Evolutionary conservation across 2,888 invertebrate genomes (phyloP), one percentile per base, ranked within the genome.

Genomic region (Drosophila atripex): DNA sequence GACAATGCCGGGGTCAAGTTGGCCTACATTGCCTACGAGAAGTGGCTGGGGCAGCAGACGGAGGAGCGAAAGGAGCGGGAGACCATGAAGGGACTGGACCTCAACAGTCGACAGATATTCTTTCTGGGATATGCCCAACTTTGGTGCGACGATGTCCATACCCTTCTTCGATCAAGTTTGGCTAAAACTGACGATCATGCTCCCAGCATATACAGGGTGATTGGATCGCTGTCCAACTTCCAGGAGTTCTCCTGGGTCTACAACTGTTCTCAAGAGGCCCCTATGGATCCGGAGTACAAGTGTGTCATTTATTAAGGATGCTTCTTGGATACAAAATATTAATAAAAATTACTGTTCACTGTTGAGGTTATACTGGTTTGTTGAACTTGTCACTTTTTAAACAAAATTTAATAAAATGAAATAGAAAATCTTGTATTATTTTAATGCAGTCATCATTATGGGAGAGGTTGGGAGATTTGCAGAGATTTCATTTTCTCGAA

Each of bases 231-330:
- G 11, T 89, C 88, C 21, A 90, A 90, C 63, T 90, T 90, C 45
- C 83, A 87, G 18, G 91, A 91, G 56, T 90, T 90, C 57, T 78
- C 91, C 0, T 88, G 90, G 84, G 80, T 90, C 35, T 91, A 88
- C 38, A 85, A 89, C 46, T 90, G 90, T 16, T 71, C 75, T 1
- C 86, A 76, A 25, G 78, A 80, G 32, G 80, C 86, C 0, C 73
- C 69, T 9, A 90, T 90, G 90, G 89, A 90, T 83, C 91, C 91
- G 4, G 85, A 86, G 39, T 88, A 76, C 55, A 90, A 91, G 69
- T 90, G 90, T 52, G 54, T 77, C 50, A 87, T 91, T 21, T 90
- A 89, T 76, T 91, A 76, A 60, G n/a, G 9, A n/a, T 9, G 11
- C 28, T 16, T 39, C 14, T 12, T 7, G 9, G 39, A 9, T 32